Base-by-base conservation (phyloP, 1,140 invertebrate species). In the Gryllus bimaculatus region DNA sequence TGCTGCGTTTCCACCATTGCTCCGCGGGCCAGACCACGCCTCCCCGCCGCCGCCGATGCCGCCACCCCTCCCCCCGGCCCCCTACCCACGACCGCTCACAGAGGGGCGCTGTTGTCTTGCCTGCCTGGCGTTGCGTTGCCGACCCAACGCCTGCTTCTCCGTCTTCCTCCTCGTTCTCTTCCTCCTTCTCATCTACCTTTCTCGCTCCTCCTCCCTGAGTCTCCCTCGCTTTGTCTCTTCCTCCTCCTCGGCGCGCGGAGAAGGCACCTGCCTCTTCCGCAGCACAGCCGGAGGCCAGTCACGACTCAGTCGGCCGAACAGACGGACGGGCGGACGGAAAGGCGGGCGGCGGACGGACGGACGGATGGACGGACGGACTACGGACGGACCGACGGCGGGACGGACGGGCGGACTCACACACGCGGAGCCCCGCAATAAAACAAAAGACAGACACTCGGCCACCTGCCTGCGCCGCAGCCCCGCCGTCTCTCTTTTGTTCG, bases 1-100 rank as follows among this genome's bases (percentile, higher is more conserved):
- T 66, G 54, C 54, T 66, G 54, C 54, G 54, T 66, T 66, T 66
- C 54, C 54, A 66, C 54, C 54, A 66, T 66, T 66, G 54, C 54
- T 18, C 10, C 54, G 54, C 54, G 54, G 54, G 26, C 54, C 54
- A 66, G 54, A 66, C 54, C 54, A 66, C 54, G 54, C 54, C 54
- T 66, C 54, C 54, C 54, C 10, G 54, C 54, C 54, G 10, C 54
- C 54, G 10, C 10, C 10, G 49, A 54, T 15, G 3, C 18, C 54
- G 0, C 54, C 7, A 0, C 54, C 54, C 54, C 54, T 66, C 54
- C 10, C 54, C 54, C 54, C 8, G 15, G 54, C 2, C 54, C 18
- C 54, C 54, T 10, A 10, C 54, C 54, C 54, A 13, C 54, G 1
- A 1, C 54, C 54, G 54, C 10, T 10, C 10, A 7, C 10, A 66